These are phyloP conservation scores for Drosophila guanche DNA, from an alignment of 1,140 invertebrate genomes.

Conservation along the genomic window DNA sequence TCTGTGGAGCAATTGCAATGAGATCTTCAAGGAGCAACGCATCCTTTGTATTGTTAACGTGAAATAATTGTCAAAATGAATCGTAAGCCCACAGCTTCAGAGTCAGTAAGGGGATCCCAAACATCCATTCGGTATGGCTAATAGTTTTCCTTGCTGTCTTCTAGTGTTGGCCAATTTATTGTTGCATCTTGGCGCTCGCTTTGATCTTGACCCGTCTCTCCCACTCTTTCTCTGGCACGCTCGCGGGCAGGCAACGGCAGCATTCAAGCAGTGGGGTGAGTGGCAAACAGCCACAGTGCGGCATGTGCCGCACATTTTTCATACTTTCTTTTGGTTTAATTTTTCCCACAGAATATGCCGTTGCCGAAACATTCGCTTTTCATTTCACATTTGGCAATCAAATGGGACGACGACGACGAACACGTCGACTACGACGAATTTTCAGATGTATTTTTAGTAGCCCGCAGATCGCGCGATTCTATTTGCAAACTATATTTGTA, in stretches of 20 bases:
- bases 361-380: constrained; percentile 35
- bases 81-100: too few relatives aligned
- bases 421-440: constrained; percentile 12
- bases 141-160: constrained; percentile 35
- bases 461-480: constrained; percentile 49
- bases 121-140: not conserved
- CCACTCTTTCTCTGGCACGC: constrained; percentile 10
- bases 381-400: constrained; percentile 53
- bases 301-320: constrained; percentile 69
- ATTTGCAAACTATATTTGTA: constrained; percentile 53
- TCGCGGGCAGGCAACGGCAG: not conserved
- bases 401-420: constrained; percentile 29
- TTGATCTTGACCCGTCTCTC: constrained; percentile 82
- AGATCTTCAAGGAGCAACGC: too few relatives aligned
- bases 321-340: constrained; percentile 46
- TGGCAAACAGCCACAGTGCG: constrained; percentile 47
- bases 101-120: too few relatives aligned
- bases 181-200: constrained; percentile 75
- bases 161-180: constrained; percentile 68
- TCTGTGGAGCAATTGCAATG: too few relatives aligned
- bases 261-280: not conserved
- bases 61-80: too few relatives aligned
- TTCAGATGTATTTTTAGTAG: constrained; percentile 37
- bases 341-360: constrained; percentile 11
- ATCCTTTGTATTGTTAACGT: too few relatives aligned